phyloP scores from a whole-genome alignment of 1,140 invertebrate species.

The Eufriesea mexicana region DNA sequence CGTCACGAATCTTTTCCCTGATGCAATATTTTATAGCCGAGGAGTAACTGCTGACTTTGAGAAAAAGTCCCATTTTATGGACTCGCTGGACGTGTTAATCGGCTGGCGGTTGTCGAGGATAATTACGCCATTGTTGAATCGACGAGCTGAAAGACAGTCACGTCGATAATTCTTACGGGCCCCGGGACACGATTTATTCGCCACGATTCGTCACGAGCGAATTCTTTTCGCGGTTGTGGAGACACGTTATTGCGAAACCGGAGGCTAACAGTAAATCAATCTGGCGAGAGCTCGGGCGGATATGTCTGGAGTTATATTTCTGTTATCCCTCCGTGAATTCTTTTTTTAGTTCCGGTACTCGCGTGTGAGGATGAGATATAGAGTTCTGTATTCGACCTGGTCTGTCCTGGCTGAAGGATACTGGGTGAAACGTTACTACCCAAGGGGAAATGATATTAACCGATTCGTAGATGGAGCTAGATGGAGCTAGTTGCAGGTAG shows the following conservation, averaged over 20 bases:
- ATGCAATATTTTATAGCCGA: no score
- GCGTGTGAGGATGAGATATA: not conserved
- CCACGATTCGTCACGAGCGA: not conserved
- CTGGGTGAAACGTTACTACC: not conserved
- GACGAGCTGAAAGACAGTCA: not conserved
- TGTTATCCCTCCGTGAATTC: not conserved
- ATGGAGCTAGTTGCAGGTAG: no score
- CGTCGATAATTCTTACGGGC: not conserved
- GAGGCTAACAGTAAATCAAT: not conserved
- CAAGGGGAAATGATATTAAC: no score
- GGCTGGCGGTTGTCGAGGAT: no score
- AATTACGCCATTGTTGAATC: no score
- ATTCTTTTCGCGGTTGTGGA: not conserved
- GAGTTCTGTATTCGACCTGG: not conserved
- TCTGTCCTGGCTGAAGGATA: not conserved
- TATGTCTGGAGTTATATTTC: constrained; percentile 9
- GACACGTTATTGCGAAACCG: not conserved
- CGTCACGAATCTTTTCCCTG: no score
- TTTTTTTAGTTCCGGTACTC: not conserved
- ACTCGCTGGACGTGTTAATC: no score
- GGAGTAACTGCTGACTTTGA: no score
- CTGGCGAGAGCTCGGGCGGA: not conserved
- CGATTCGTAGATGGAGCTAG: no score
- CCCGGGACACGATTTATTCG: not conserved
- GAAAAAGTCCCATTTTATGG: no score